Evolutionary conservation across 2,797 vertebrate genomes (phyloP).

Genomic region (Rhinella marina): DNA sequence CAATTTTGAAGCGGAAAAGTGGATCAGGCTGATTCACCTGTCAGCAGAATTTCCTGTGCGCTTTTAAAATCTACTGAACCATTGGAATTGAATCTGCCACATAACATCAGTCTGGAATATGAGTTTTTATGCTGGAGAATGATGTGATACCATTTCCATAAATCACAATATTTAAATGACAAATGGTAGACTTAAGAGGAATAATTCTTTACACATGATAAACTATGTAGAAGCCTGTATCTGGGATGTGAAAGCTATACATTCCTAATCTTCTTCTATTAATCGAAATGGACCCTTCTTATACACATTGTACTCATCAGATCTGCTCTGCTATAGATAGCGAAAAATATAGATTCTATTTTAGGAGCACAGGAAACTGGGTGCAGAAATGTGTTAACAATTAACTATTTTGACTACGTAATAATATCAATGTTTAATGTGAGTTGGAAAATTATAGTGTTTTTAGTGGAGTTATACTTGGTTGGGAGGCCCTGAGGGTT

Average conservation of each 20-base stretch:
- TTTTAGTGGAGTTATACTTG: no score
- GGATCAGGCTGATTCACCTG: constrained; percentile 40
- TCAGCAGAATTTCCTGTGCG: constrained; percentile 42
- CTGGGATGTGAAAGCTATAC: background rate
- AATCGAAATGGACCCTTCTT: background rate
- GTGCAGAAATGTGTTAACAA: no score
- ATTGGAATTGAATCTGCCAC: constrained; percentile 49
- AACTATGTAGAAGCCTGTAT: background rate
- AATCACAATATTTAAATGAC: constrained; percentile 42
- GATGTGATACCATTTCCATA: constrained; percentile 38
- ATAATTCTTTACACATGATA: constrained; percentile 9
- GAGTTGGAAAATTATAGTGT: no score
- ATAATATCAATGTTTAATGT: no score
- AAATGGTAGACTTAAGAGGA: background rate
- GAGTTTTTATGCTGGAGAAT: constrained; percentile 19
- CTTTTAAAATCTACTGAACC: constrained; percentile 38
- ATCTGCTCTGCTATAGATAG: background rate
- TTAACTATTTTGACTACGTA: no score
- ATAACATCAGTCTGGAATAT: constrained; percentile 25
- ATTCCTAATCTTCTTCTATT: background rate
- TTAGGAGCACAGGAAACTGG: no score
- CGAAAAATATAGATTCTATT: no score
- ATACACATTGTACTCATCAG: background rate
- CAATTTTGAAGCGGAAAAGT: constrained; percentile 47
- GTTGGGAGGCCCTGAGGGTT: no score